These are phyloP conservation scores for Trichonephila clavipes DNA, from an alignment of 1,140 invertebrate genomes.

Conservation along the genomic window DNA sequence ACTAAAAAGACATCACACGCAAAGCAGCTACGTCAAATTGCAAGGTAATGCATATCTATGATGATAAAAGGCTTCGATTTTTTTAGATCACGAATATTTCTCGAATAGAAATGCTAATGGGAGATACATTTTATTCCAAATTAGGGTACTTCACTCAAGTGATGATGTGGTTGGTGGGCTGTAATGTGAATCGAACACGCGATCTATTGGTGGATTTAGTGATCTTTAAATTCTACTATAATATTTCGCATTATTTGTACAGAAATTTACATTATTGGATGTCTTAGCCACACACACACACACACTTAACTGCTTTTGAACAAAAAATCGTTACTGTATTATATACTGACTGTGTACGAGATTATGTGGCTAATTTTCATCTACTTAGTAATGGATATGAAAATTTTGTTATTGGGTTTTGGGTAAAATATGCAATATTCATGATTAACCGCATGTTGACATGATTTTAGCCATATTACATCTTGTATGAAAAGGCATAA, in stretches of 20 bases:
- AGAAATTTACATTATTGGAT: not conserved
- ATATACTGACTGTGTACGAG: not conserved
- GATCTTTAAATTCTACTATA: not conserved
- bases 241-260: not conserved
- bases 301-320: not conserved
- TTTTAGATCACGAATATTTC: not conserved
- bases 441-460: no score
- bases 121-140: not conserved
- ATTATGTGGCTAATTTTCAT: not conserved
- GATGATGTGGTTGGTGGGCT: not conserved
- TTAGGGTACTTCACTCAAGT: not conserved
- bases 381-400: not conserved
- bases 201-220: not conserved
- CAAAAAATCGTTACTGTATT: no score
- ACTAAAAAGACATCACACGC: not conserved
- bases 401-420: not conserved
- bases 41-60: not conserved
- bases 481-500: no score
- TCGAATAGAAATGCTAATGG: not conserved
- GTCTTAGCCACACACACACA: not conserved
- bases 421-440: no score
- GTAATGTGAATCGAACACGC: not conserved
- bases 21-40: not conserved
- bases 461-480: no score
- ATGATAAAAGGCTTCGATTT: constrained; percentile 23